A percentile compares a stretch with the other conserved stretches of the same genome.
Evolutionary conservation across 2,888 invertebrate species (phyloP).

Genomic region (Phortica magna): DNA sequence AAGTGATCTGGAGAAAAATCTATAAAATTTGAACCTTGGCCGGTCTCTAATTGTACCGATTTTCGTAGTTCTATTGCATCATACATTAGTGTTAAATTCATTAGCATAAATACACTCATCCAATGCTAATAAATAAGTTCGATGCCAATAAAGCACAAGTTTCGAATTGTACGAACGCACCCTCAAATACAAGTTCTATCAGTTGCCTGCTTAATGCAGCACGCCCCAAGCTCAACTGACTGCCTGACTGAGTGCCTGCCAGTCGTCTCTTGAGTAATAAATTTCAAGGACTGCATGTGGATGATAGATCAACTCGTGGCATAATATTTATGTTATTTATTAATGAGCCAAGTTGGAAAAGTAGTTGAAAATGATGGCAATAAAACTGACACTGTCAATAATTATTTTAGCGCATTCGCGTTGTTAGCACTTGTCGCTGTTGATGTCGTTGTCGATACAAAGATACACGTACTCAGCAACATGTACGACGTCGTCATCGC

Average conservation of each 20-base stretch:
- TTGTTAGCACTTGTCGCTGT: slow-evolving; percentile 17
- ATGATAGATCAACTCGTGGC: slow-evolving; percentile 15
- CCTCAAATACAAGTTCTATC: slow-evolving; percentile 9
- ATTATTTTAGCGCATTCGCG: slow-evolving; percentile 26
- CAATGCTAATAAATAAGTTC: slow-evolving; percentile 10
- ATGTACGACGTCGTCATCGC: no score
- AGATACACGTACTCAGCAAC: neutral
- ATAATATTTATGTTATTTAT: slow-evolving; percentile 25
- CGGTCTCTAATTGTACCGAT: no score
- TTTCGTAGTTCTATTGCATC: neutral
- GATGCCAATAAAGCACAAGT: slow-evolving; percentile 63
- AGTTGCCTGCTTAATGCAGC: neutral
- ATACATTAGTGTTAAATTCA: neutral
- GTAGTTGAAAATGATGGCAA: slow-evolving; percentile 15
- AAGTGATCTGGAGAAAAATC: no score
- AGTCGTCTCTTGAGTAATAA: neutral
- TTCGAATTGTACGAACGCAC: slow-evolving; percentile 5
- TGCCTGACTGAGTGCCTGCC: neutral
- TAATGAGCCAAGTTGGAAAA: neutral
- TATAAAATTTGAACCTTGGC: no score
- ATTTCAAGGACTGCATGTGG: slow-evolving; percentile 24
- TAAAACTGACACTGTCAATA: slow-evolving; percentile 31
- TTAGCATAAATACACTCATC: neutral
- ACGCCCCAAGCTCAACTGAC: neutral
- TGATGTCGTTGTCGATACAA: neutral